Percentiles rank a stretch among this genome's conserved stretches.
Evolutionary conservation across 1,140 invertebrate genomes (phyloP).

Genomic region (Cheumatopsyche charites): DNA sequence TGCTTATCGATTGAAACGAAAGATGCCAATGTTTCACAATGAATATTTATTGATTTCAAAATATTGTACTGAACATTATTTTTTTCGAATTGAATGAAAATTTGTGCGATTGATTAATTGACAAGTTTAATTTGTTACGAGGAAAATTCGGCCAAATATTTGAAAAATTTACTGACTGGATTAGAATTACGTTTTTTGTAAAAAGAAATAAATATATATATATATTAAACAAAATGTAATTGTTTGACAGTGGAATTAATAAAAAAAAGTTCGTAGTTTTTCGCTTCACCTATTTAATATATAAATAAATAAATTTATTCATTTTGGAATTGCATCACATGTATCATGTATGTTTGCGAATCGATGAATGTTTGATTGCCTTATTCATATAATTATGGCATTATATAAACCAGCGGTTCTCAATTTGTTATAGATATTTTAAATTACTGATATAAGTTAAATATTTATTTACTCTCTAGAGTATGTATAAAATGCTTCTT

Average conservation of each 20-base stretch:
- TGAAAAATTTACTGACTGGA: not conserved
- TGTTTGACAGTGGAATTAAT: not conserved
- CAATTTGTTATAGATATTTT: no score
- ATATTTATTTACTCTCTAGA: no score
- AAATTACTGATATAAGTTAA: no score
- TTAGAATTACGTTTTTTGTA: conserved; percentile 7
- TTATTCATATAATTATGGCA: not conserved
- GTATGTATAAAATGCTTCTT: no score
- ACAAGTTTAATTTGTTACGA: not conserved
- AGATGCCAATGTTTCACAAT: no score
- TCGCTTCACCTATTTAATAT: not conserved
- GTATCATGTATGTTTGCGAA: not conserved
- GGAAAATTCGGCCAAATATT: conserved; percentile 13
- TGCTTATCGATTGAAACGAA: no score
- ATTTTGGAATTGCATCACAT: conserved; percentile 1
- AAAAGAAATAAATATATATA: not conserved
- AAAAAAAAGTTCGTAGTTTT: not conserved
- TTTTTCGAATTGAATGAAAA: not conserved
- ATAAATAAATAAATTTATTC: not conserved
- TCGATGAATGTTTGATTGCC: conserved; percentile 7
- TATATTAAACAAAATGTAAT: not conserved
- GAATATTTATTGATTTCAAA: no score
- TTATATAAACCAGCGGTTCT: no score
- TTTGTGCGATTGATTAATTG: not conserved
- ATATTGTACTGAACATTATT: no score